Evolutionary conservation across 2,797 vertebrate species (phyloP).

Genomic region (Hoplostethus atlanticus): DNA sequence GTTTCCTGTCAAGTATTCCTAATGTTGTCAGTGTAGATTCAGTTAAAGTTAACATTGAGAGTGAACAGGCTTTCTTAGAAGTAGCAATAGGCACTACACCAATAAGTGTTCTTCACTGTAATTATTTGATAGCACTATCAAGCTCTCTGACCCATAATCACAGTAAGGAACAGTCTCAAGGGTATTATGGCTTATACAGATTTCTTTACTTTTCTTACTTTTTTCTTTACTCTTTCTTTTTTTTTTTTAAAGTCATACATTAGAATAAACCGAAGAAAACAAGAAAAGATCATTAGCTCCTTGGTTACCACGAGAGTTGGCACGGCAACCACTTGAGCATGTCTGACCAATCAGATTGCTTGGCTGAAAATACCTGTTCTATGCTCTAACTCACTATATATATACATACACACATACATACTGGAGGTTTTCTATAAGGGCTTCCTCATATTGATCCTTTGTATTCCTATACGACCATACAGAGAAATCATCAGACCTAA

Average conservation of each 20-base stretch:
- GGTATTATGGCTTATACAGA: slow-evolving; percentile 6
- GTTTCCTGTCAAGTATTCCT: slow-evolving; percentile 7
- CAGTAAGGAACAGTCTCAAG: slow-evolving; percentile 34
- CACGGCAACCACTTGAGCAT: slow-evolving; percentile 65
- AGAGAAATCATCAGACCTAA: too few species aligned
- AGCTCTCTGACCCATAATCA: slow-evolving; percentile 63
- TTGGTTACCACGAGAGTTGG: slow-evolving; percentile 58
- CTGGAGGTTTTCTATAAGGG: too few species aligned
- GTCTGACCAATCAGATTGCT: too few species aligned
- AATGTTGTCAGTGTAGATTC: slow-evolving; percentile 24
- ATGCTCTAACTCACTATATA: too few species aligned
- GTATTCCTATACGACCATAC: too few species aligned
- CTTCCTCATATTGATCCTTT: too few species aligned
- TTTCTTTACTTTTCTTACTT: slow-evolving; percentile 9
- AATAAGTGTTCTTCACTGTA: slow-evolving; percentile 60
- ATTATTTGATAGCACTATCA: slow-evolving; percentile 28
- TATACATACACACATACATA: too few species aligned
- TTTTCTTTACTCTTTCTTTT: slow-evolving; percentile 30
- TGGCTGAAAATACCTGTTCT: too few species aligned
- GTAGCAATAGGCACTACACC: slow-evolving; percentile 51
- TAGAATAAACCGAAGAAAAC: slow-evolving; percentile 42
- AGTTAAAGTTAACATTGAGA: slow-evolving; percentile 42
- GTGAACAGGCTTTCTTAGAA: slow-evolving; percentile 48
- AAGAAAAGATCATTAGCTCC: slow-evolving; percentile 51
- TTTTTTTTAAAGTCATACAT: slow-evolving; percentile 53